Evolutionary conservation across 2,113 vertebrate species (phyloP).

Genomic region (Hippocampus abdominalis): DNA sequence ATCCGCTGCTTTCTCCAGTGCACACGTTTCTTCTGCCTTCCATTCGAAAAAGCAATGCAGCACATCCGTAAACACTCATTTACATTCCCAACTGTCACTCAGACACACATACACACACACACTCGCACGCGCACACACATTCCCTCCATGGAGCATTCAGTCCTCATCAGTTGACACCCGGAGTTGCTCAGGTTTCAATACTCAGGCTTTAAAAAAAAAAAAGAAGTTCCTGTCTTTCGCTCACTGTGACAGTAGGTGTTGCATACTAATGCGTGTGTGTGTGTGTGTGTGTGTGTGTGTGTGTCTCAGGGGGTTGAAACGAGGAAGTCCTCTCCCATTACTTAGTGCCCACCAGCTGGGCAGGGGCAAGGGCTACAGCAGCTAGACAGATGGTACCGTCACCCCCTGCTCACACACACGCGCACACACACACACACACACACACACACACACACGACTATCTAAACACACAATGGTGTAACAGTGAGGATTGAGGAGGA

Average conservation of each 20-base stretch:
- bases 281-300: slow-evolving; percentile 55
- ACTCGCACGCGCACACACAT: slow-evolving; percentile 35
- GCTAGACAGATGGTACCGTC: slow-evolving; percentile 75
- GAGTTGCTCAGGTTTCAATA: slow-evolving; percentile 58
- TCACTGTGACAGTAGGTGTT: slow-evolving; percentile 68
- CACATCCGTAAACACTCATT: slow-evolving; percentile 40
- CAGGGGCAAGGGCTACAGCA: slow-evolving; percentile 74
- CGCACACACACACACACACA: slow-evolving; percentile 33
- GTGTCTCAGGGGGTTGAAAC: slow-evolving; percentile 68
- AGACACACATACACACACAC: slow-evolving; percentile 34
- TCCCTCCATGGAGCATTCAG: slow-evolving; percentile 34
- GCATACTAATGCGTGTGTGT: slow-evolving; percentile 71
- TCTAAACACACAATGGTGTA: slow-evolving; percentile 43
- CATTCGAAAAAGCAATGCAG: slow-evolving; percentile 31
- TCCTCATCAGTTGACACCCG: slow-evolving; percentile 57
- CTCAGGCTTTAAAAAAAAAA: slow-evolving; percentile 37
- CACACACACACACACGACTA: slow-evolving; percentile 26
- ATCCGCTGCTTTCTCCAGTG: not conserved
- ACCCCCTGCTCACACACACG: slow-evolving; percentile 61
- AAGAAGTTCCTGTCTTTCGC: slow-evolving; percentile 42
- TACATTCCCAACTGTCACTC: slow-evolving; percentile 56
- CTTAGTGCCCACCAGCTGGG: slow-evolving; percentile 75
- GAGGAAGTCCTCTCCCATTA: slow-evolving; percentile 77
- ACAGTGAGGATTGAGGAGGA: slow-evolving; percentile 63
- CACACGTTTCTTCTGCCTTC: slow-evolving; percentile 29